Percentiles rank a stretch among this genome's conserved stretches.
These are phyloP conservation scores for Listronotus oregonensis DNA, from an alignment of 1,140 invertebrate genomes.

Conservation along the genomic window DNA sequence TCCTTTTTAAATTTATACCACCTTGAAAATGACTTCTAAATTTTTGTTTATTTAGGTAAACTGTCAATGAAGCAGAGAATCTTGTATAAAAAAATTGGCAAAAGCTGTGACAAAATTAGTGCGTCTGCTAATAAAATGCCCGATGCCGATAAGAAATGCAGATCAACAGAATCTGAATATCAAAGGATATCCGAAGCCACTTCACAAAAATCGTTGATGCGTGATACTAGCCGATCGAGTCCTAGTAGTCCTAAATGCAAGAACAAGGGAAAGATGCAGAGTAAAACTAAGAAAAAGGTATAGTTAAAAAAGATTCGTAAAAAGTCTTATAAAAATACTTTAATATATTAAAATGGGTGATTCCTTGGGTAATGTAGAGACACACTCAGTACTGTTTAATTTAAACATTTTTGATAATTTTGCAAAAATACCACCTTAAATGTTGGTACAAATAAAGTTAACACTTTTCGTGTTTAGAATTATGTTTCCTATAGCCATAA, in stretches of 20 bases:
- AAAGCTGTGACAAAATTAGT: slow-evolving; percentile 55
- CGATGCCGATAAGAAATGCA: slow-evolving; percentile 45
- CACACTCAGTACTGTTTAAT: too few relatives aligned
- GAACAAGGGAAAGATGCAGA: slow-evolving; percentile 50
- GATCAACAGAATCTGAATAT: slow-evolving; percentile 62
- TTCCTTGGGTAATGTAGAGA: too few relatives aligned
- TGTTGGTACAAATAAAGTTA: too few relatives aligned
- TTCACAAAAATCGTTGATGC: slow-evolving; percentile 62
- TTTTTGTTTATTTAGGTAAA: slow-evolving; percentile 34
- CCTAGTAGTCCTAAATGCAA: slow-evolving; percentile 53
- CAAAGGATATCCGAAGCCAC: slow-evolving; percentile 66
- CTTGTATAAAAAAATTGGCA: slow-evolving; percentile 55
- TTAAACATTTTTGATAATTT: too few relatives aligned
- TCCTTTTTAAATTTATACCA: too few relatives aligned
- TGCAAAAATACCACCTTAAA: too few relatives aligned
- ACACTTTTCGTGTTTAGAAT: too few relatives aligned
- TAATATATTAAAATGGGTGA: too few relatives aligned
- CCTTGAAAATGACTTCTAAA: too few relatives aligned
- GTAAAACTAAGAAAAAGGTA: slow-evolving; percentile 42
- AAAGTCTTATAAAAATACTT: too few relatives aligned
- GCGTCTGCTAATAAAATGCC: slow-evolving; percentile 26
- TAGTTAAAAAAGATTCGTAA: too few relatives aligned
- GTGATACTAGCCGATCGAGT: slow-evolving; percentile 48
- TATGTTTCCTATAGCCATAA: too few relatives aligned
- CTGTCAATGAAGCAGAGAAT: slow-evolving; percentile 47